Conservation (phyloP, 2,888 invertebrate genomes). For the Leptopterna dolabrata region DNA sequence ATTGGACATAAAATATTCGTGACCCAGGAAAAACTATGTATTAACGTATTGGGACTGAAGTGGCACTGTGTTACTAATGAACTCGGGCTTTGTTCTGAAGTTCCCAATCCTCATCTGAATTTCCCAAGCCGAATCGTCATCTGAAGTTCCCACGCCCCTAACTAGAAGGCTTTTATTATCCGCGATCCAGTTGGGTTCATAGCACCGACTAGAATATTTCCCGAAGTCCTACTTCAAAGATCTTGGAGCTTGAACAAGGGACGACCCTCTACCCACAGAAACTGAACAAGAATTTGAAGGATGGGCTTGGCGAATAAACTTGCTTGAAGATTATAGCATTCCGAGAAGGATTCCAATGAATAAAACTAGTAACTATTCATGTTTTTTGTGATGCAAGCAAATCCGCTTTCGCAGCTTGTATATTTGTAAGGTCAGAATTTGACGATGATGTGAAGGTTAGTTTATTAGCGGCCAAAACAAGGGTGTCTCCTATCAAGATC, state of each 20-base stretch:
- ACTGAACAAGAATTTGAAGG: too few species aligned
- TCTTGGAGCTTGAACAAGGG: too few species aligned
- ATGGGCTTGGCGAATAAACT: too few species aligned
- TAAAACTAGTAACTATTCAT: not conserved
- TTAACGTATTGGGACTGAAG: constrained; percentile 29
- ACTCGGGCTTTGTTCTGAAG: not conserved
- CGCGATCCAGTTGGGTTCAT: not conserved
- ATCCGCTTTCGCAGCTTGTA: too few species aligned
- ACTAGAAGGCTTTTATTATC: not conserved
- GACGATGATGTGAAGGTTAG: too few species aligned
- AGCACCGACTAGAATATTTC: not conserved
- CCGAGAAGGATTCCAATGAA: not conserved
- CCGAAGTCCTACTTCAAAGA: not conserved
- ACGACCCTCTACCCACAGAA: not conserved
- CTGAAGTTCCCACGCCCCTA: too few species aligned
- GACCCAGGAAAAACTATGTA: not conserved
- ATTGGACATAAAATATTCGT: constrained; percentile 14
- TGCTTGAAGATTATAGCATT: not conserved
- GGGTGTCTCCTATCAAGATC: too few species aligned
- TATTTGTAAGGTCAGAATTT: not conserved
- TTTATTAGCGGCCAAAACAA: too few species aligned
- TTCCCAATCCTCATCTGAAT: too few species aligned
- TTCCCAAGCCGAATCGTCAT: too few species aligned
- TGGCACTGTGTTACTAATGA: not conserved
- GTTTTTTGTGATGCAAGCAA: not conserved